Base-by-base conservation (phyloP, 2,113 vertebrate genomes). In the Crotalus horridus region DNA sequence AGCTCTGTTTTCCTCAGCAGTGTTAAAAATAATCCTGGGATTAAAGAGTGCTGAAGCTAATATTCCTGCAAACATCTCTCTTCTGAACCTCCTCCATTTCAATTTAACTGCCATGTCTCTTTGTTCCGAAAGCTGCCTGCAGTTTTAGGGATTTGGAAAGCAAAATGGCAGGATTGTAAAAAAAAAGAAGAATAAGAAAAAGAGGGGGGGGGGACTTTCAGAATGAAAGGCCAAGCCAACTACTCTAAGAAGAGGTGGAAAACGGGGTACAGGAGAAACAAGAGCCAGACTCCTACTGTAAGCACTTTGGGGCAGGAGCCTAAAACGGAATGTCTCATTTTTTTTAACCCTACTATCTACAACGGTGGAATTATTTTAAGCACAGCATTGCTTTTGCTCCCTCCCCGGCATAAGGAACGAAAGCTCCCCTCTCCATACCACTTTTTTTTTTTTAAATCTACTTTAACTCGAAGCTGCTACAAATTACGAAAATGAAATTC, bases 81-180 rank as follows among this genome's bases (percentile, higher is more conserved):
- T 11, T 43, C n/a, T 3, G 55, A 86, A 90, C 46, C 89, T 90
- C 88, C 88, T n/a, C 74, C 55, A 58, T 59, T 26, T 24, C 69
- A 86, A 90, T 43, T 51, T 24, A 58, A 59, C 74, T 53, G 88
- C 56, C 33, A 53, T 61, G 17, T 81, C 46, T 93, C 92, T 93
- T 93, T 93, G 88, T 90, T 90, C 39, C 46, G 29, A 86, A 93
- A 93, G 56, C 92, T 90, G 55, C 55, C 69, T 87, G 55, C 26
- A 59, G 56, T 74, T 93, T 93, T 26, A 89, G 20, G 43, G 81
- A 43, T 43, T 51, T 51, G 29, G 33, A 85, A 86, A 90, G 46
- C 55, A 54, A 93, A 90, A 90, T 61, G 89, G 92, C 89, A 93
- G 89, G n/a, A 48, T 58, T 85, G 69, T 26, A 85, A 48, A 21